Evolutionary conservation across 2,113 vertebrate species (phyloP).

Genomic region (Eulemur macaco): DNA sequence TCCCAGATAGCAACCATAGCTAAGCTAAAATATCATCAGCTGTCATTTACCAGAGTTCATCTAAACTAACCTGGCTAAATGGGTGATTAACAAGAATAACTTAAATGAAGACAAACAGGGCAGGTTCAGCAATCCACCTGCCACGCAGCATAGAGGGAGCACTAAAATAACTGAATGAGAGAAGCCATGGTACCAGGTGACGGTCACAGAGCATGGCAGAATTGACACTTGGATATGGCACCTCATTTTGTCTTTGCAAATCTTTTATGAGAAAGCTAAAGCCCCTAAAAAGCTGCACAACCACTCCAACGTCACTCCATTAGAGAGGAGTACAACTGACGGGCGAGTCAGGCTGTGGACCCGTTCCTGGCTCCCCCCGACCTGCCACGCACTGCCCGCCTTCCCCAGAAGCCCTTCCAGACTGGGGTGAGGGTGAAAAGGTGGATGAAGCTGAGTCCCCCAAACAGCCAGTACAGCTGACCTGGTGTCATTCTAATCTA

Average conservation of each 20-base stretch:
- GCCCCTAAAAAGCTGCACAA: background rate
- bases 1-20: background rate
- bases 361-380: background rate
- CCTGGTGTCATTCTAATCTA: background rate
- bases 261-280: background rate
- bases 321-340: too few relatives aligned
- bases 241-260: background rate
- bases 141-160: fast-evolving
- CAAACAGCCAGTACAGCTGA: fast-evolving
- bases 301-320: fast-evolving
- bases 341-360: fast-evolving
- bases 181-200: background rate
- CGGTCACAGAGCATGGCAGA: background rate
- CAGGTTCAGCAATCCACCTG: fast-evolving
- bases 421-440: background rate
- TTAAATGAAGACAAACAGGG: background rate
- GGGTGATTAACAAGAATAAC: fast-evolving
- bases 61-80: background rate
- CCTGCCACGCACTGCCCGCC: background rate
- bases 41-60: background rate
- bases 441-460: fast-evolving
- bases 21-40: background rate
- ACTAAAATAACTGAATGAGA: fast-evolving
- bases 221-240: fast-evolving
- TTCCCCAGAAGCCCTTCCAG: background rate